Percentiles rank a stretch among this genome's conserved stretches.
Evolutionary conservation across 2,888 invertebrate species (phyloP).

Genomic region (Pocota personata): DNA sequence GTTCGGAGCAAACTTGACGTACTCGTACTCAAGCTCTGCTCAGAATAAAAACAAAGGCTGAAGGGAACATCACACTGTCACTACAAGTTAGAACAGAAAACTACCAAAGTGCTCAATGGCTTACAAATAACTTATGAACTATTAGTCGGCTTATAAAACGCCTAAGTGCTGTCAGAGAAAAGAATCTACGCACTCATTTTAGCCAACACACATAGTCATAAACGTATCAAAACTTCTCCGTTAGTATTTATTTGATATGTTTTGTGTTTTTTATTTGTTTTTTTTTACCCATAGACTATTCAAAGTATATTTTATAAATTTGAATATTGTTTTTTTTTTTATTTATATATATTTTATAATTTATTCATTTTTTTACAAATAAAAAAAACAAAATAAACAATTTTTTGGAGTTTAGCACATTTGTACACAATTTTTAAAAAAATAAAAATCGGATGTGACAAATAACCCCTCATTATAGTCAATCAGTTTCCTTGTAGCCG

Average conservation of each 20-base stretch:
- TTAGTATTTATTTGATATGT: slow-evolving; percentile 53
- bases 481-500: slow-evolving; percentile 43
- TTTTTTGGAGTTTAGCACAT: slow-evolving; percentile 72
- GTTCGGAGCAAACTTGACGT: too few species aligned
- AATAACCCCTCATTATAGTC: slow-evolving; percentile 53
- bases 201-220: slow-evolving; percentile 14
- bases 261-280: slow-evolving; percentile 69
- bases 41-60: too few species aligned
- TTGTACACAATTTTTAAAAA: slow-evolving; percentile 33
- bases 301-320: slow-evolving; percentile 74
- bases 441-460: slow-evolving; percentile 55
- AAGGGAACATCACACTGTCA: too few species aligned
- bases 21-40: too few species aligned
- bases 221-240: slow-evolving; percentile 16
- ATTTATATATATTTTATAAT: slow-evolving; percentile 71
- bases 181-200: background rate
- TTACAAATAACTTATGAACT: background rate
- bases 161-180: slow-evolving; percentile 12
- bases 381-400: slow-evolving; percentile 18
- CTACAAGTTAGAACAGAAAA: background rate
- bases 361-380: slow-evolving; percentile 27
- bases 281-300: slow-evolving; percentile 50
- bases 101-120: background rate
- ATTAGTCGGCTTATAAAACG: background rate
- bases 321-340: slow-evolving; percentile 73